Conservation (phyloP, 2,797 vertebrate genomes). For the Lagodon rhomboides region DNA sequence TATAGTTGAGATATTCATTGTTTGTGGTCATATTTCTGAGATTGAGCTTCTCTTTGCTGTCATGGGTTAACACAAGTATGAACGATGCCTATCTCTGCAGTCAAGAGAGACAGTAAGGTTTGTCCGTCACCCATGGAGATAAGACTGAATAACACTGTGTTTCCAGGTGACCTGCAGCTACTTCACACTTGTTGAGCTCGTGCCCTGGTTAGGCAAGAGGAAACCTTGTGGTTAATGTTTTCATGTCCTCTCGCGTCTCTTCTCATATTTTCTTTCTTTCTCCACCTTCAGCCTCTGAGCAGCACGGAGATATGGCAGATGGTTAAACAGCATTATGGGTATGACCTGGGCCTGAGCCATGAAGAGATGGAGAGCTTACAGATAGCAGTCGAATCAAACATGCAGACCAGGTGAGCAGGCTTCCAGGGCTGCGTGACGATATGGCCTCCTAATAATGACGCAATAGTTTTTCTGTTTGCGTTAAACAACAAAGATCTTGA, state of each 20-base stretch:
- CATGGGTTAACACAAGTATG: slow-evolving; percentile 19
- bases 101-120: slow-evolving; percentile 10
- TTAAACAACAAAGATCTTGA: no score
- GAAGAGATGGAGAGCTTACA: slow-evolving; percentile 94
- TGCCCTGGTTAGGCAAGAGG: neutral
- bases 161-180: slow-evolving; percentile 26
- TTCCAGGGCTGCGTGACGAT: no score
- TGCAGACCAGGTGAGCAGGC: slow-evolving; percentile 86
- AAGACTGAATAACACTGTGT: slow-evolving; percentile 13
- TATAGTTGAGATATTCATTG: neutral
- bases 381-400: slow-evolving; percentile 83
- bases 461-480: no score
- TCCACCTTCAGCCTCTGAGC: slow-evolving; percentile 81
- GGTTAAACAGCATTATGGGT: slow-evolving; percentile 95
- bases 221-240: neutral
- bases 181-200: no score
- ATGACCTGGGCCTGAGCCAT: slow-evolving; percentile 92
- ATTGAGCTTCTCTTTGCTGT: neutral
- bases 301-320: slow-evolving; percentile 91
- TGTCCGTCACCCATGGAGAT: slow-evolving; percentile 28
- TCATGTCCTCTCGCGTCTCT: neutral
- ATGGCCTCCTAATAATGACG: no score
- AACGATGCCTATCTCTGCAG: slow-evolving; percentile 10
- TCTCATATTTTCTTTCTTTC: no score
- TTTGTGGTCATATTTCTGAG: neutral